A percentile compares a stretch with the other conserved stretches of the same genome.
These are phyloP conservation scores for Tenualosa thibaudeaui DNA, from an alignment of 2,797 vertebrate species.

Conservation along the genomic window DNA sequence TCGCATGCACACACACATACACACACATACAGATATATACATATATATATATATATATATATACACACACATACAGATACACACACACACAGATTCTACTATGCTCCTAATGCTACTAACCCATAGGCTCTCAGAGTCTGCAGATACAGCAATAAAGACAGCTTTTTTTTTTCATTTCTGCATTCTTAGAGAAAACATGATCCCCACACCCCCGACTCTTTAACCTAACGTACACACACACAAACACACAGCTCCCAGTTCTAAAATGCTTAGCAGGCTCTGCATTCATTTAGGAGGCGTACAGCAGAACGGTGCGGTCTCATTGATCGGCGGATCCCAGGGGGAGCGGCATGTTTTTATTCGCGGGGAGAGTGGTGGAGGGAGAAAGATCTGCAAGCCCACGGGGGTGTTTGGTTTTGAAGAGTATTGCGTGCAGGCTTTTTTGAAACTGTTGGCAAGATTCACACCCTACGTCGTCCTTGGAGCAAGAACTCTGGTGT, in stretches of 20 bases:
- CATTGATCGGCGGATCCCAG: neutral
- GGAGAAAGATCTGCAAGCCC: neutral
- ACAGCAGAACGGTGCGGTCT: conserved; percentile 29
- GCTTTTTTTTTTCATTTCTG: neutral
- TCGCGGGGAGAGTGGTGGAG: neutral
- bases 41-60: too few relatives aligned
- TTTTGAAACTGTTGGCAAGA: neutral
- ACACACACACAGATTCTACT: neutral
- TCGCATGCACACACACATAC: neutral
- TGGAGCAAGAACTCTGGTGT: neutral
- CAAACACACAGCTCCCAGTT: neutral
- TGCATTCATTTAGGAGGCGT: conserved; percentile 36
- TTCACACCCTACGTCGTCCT: neutral
- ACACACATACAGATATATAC: conserved; percentile 8
- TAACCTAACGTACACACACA: neutral
- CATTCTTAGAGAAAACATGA: neutral
- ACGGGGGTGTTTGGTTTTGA: neutral
- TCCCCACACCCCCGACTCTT: neutral
- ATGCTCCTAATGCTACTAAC: neutral
- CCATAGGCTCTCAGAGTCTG: neutral
- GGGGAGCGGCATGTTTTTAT: neutral
- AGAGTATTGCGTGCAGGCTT: neutral
- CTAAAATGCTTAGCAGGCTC: conserved; percentile 43
- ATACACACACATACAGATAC: neutral
- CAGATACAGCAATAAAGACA: conserved; percentile 1